Evolutionary conservation across 2,797 vertebrate species (phyloP), one percentile per base, ranked within the genome.

Genomic region (Epinephelus awoara): DNA sequence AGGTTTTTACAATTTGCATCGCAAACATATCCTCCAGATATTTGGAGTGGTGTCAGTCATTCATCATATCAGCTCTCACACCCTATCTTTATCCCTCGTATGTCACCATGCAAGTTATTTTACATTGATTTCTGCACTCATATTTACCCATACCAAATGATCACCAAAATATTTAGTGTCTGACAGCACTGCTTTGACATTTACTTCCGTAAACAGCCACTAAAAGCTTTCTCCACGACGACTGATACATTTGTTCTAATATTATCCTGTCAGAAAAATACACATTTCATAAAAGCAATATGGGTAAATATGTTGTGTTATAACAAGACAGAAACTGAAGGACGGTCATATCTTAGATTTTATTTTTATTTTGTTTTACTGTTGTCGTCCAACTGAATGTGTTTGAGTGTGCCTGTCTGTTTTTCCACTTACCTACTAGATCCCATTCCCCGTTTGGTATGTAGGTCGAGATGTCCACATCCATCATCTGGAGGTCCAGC

Each of bases 371-470:
- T 34, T 47, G 11, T 65, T 58, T 14, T 57, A 12, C 15, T 40
- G 0, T 2, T 61, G 6, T 47, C 21, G n/a, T 38, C 2, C 4
- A 27, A 15, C 23, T 42, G 55, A 46, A 68, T 68, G 23, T 55
- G 4, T 46, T 18, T 56, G 6, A 34, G 34, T 49, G 27, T 54
- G 17, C 3, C 5, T 50, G 50, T 29, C 21, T 61, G 46, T 58
- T 46, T 27, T 21, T 57, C 40, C 40, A 84, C 89, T 91, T 79
- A 98, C 97, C 97, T 10, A 98, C 96, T 62, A 98, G 95, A 85
- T 98, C 97, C 97, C 97, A 98, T 86, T 98, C 97, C 71, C 97
- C 97, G 1, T 98, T 98, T 55, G 97, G 96, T 70, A 97, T 97
- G 88, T 98, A 98, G 66, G 95, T 96, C 12, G 97, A 98, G 84